These are phyloP conservation scores for Cyanoramphus novaezelandiae DNA, from an alignment of 2,113 vertebrate species.

Conservation along the genomic window DNA sequence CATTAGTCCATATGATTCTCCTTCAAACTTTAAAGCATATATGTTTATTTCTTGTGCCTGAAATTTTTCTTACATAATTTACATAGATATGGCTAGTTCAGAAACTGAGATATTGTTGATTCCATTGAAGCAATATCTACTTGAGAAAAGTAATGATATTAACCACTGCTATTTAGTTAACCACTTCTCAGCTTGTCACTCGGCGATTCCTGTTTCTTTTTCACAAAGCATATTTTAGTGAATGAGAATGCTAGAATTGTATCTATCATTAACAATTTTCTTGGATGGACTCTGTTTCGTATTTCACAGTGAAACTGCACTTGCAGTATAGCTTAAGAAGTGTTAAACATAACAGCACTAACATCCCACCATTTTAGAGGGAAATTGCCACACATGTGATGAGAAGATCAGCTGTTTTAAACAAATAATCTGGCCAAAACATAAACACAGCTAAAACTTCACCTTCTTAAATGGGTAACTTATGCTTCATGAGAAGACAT, in stretches of 20 bases:
- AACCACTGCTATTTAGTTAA: neutral
- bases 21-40: neutral
- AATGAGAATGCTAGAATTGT: neutral
- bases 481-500: neutral
- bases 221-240: neutral
- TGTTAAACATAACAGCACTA: neutral
- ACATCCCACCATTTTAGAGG: neutral
- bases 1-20: neutral
- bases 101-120: neutral
- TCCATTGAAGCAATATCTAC: neutral
- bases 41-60: neutral
- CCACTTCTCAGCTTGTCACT: neutral
- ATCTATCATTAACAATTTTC: neutral
- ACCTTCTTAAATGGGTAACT: neutral
- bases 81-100: neutral
- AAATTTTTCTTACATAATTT: neutral
- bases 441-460: neutral
- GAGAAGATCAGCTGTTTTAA: neutral
- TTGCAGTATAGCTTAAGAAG: neutral
- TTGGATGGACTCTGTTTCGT: neutral
- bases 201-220: neutral
- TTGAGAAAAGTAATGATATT: neutral
- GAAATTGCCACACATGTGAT: neutral
- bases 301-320: neutral
- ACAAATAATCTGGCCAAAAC: neutral